A percentile compares a stretch with the other conserved stretches of the same genome.
These are phyloP conservation scores for Brachionus calyciflorus DNA, from an alignment of 1,140 invertebrate species.

Conservation along the genomic window DNA sequence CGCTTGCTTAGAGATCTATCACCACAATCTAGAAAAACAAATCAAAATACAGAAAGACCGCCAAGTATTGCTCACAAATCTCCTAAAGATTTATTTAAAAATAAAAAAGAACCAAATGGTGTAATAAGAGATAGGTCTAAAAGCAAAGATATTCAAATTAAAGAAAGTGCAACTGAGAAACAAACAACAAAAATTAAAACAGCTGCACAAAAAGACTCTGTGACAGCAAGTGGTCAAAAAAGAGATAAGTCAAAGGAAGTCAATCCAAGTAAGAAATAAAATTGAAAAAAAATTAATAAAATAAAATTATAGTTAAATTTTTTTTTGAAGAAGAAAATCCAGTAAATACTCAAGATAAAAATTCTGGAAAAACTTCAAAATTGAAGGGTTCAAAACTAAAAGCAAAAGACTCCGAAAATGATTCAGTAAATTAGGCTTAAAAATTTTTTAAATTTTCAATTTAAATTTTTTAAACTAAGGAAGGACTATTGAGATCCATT, in stretches of 20 bases:
- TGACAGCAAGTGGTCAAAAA: background rate
- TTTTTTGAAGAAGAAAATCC: background rate
- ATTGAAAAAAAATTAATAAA: background rate
- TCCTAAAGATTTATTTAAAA: background rate
- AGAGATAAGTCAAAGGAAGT: constrained; percentile 25
- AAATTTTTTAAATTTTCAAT: background rate
- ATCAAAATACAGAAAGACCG: background rate
- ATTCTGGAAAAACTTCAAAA: background rate
- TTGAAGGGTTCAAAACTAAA: background rate
- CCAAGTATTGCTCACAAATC: constrained; percentile 1
- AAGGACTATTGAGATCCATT: background rate
- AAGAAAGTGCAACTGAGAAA: background rate
- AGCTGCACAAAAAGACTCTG: background rate
- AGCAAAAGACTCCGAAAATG: background rate
- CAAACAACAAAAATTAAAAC: background rate
- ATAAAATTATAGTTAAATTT: background rate
- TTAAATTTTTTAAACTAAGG: background rate
- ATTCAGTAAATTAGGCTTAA: background rate
- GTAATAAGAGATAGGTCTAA: constrained; percentile 10
- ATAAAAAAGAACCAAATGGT: background rate
- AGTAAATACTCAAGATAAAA: background rate
- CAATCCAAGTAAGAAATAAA: background rate
- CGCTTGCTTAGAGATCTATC: constrained; percentile 16
- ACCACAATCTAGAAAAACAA: constrained; percentile 9
- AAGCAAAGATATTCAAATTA: constrained; percentile 23